Evolutionary conservation across 2,797 vertebrate species (phyloP).

Genomic region (Pangasius mekongensis): DNA sequence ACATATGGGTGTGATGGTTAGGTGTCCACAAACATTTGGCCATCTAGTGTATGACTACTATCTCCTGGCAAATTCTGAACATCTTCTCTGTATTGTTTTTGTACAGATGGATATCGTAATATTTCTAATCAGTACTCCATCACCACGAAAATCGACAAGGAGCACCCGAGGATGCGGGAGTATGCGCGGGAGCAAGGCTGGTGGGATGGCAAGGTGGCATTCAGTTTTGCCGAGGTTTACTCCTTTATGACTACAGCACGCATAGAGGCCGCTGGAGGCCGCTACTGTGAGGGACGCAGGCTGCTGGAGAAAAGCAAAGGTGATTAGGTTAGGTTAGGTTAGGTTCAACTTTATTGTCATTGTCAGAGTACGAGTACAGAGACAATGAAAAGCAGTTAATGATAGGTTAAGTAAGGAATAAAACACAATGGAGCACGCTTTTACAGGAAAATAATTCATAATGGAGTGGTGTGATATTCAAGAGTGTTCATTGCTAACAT

Average conservation of each 20-base stretch:
- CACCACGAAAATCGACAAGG: slow-evolving; percentile 90
- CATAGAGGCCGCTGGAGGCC: slow-evolving; percentile 81
- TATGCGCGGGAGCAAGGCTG: slow-evolving; percentile 85
- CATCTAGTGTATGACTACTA: background rate
- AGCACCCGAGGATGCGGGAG: slow-evolving; percentile 84
- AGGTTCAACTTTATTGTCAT: no score
- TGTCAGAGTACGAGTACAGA: no score
- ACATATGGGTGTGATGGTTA: background rate
- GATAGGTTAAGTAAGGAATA: background rate
- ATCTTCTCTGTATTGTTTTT: background rate
- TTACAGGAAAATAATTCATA: background rate
- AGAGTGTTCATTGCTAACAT: background rate
- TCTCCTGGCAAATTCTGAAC: background rate
- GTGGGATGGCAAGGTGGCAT: slow-evolving; percentile 88
- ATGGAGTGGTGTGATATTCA: background rate
- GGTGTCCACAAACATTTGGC: background rate
- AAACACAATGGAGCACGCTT: background rate
- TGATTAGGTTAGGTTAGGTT: slow-evolving; percentile 54
- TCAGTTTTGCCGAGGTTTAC: slow-evolving; percentile 88
- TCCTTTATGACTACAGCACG: slow-evolving; percentile 83
- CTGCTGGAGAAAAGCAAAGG: slow-evolving; percentile 85
- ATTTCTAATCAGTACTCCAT: slow-evolving; percentile 92
- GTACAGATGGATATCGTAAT: slow-evolving; percentile 85
- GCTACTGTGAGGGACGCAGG: slow-evolving; percentile 87
- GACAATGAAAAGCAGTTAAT: no score